Evolutionary conservation across 2,888 invertebrate species (phyloP).

Genomic region (Callosobruchus maculatus): DNA sequence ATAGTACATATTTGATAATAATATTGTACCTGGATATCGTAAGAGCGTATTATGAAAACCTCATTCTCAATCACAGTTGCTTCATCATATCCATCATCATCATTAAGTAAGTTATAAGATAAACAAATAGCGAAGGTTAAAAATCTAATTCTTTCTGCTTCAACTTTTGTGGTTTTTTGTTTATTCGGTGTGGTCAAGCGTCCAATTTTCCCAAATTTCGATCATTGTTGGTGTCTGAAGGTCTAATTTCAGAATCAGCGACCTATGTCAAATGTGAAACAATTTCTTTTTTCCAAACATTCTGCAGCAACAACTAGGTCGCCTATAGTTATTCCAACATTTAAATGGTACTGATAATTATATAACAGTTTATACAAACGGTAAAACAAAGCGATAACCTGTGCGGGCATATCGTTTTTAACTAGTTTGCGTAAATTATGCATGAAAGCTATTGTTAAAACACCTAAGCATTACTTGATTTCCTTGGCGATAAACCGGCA

Average conservation of each 20-base stretch:
- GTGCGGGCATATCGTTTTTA: background rate
- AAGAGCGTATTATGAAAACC: background rate
- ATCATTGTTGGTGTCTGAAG: background rate
- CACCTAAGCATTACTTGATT: background rate
- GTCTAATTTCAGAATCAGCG: background rate
- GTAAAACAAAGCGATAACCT: background rate
- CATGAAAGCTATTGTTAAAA: background rate
- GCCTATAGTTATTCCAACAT: background rate
- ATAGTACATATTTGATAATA: no score
- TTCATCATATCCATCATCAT: background rate
- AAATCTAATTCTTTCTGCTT: background rate
- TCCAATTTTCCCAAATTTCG: background rate
- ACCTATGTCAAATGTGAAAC: background rate
- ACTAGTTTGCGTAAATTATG: background rate
- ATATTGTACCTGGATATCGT: no score
- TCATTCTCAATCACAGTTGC: no score
- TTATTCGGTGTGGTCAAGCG: background rate
- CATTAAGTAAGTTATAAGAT: background rate
- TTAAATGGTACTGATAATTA: background rate
- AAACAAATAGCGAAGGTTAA: background rate
- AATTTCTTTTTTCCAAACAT: background rate
- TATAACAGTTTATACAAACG: background rate
- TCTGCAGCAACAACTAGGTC: background rate
- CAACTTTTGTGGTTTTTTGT: background rate
- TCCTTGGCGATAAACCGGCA: background rate